These are phyloP conservation scores for Hyposoter didymator DNA, from an alignment of 2,888 invertebrate species.

Conservation along the genomic window DNA sequence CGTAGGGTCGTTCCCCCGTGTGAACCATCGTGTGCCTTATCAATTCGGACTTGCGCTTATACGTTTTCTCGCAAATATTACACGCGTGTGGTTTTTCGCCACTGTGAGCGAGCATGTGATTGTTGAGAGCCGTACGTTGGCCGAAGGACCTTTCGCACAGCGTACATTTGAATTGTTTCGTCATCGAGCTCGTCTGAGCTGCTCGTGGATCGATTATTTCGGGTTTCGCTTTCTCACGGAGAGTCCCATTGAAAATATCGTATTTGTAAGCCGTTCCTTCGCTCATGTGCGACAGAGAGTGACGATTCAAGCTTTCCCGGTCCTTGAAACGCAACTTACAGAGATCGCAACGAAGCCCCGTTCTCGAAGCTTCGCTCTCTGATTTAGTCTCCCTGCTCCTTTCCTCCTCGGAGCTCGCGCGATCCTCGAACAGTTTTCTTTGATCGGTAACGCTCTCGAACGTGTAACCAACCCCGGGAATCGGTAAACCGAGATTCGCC, in stretches of 20 bases:
- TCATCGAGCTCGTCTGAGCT: constrained; percentile 56
- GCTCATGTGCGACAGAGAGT: constrained; percentile 75
- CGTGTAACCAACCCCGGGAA: constrained; percentile 27
- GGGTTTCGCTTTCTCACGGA: constrained; percentile 74
- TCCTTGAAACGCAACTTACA: constrained; percentile 65
- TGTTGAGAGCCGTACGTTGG: constrained; percentile 80
- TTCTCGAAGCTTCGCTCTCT: neutral
- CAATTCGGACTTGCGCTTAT: constrained; percentile 81
- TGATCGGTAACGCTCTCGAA: constrained; percentile 51
- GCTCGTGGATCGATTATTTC: constrained; percentile 62
- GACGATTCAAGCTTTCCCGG: constrained; percentile 73
- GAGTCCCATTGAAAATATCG: constrained; percentile 76
- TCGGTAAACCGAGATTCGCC: neutral
- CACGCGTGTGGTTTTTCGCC: constrained; percentile 82
- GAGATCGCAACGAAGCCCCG: constrained; percentile 55
- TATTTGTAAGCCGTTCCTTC: constrained; percentile 74
- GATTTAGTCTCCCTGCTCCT: constrained; percentile 14
- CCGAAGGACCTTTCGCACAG: constrained; percentile 80
- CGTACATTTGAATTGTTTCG: constrained; percentile 80
- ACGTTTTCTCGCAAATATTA: constrained; percentile 81
- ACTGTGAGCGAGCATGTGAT: constrained; percentile 81
- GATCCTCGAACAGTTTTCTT: constrained; percentile 60
- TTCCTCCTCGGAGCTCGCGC: constrained; percentile 26
- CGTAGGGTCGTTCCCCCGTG: constrained; percentile 81
- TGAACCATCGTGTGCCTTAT: constrained; percentile 82